Percentiles rank a stretch among this genome's conserved stretches.
phyloP scores from a whole-genome alignment of 64 coral and sea anemone genomes.

The Anthopleura sola region DNA sequence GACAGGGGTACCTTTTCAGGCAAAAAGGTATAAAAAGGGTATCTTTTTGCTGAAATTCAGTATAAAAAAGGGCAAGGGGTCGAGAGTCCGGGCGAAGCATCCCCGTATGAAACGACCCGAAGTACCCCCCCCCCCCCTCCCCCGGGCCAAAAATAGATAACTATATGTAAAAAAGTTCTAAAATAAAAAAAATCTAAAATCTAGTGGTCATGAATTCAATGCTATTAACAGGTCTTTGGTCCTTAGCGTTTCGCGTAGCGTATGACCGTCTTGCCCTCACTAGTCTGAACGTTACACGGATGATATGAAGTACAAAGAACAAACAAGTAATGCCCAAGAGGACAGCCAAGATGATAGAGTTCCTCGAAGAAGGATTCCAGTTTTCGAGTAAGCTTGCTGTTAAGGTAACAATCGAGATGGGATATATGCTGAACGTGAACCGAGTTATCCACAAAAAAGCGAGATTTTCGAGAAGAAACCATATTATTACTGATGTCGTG shows the following conservation, averaged over 20 bases:
- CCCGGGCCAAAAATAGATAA: no score
- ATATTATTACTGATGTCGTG: background rate
- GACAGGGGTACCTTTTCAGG: no score
- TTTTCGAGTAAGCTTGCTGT: conserved; percentile 5
- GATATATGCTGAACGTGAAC: conserved; percentile 25
- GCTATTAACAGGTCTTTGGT: background rate
- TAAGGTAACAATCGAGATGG: background rate
- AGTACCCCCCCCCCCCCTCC: no score
- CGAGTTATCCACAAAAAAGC: conserved; percentile 10
- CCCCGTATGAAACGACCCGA: no score
- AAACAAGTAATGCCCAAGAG: background rate
- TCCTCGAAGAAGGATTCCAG: background rate
- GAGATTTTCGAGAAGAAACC: conserved; percentile 14
- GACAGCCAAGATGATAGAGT: background rate
- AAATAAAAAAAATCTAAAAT: background rate
- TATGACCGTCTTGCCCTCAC: background rate
- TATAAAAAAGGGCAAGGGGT: no score
- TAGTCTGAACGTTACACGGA: background rate
- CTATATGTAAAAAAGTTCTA: background rate
- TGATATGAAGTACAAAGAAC: conserved; percentile 5
- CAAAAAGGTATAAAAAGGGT: no score
- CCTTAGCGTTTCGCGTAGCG: background rate
- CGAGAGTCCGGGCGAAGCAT: no score
- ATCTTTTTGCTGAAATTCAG: no score
- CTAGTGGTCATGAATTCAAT: conserved; percentile 8